Evolutionary conservation across 2,888 invertebrate genomes (phyloP).

Genomic region (Serrognathus titanus): DNA sequence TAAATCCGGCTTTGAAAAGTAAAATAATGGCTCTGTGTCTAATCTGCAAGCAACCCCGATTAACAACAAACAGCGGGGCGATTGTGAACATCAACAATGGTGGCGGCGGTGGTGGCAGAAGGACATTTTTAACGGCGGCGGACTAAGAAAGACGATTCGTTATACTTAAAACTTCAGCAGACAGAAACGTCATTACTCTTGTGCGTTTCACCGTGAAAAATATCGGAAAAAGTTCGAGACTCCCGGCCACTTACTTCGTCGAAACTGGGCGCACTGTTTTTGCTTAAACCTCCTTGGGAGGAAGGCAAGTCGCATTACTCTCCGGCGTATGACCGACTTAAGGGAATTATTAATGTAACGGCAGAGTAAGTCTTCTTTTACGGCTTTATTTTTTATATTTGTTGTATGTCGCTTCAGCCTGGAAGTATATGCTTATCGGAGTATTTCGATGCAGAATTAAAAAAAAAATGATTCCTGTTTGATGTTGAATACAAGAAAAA

Average conservation of each 20-base stretch:
- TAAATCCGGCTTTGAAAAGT: slow-evolving; percentile 32
- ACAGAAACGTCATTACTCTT: slow-evolving; percentile 15
- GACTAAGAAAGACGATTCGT: slow-evolving; percentile 16
- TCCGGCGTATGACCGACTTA: too few species aligned
- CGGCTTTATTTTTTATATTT: too few species aligned
- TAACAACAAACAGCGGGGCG: slow-evolving; percentile 25
- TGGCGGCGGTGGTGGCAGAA: neutral
- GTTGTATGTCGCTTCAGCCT: too few species aligned
- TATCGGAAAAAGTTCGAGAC: slow-evolving; percentile 16
- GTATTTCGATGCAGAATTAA: too few species aligned
- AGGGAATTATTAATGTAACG: too few species aligned
- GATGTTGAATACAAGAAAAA: too few species aligned
- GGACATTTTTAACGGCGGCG: slow-evolving; percentile 15
- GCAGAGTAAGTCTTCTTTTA: too few species aligned
- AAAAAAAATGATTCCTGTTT: too few species aligned
- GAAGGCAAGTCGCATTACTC: too few species aligned
- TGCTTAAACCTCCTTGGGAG: neutral
- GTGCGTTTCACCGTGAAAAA: slow-evolving; percentile 17
- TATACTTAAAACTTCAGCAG: slow-evolving; percentile 18
- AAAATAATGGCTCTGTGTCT: slow-evolving; percentile 32
- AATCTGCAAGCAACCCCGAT: slow-evolving; percentile 34
- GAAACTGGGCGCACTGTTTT: neutral
- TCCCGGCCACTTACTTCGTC: slow-evolving; percentile 4
- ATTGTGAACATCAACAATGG: slow-evolving; percentile 10
- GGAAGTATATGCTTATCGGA: too few species aligned